phyloP scores from a whole-genome alignment of 2,888 invertebrate species.

The Epiblema foenella region DNA sequence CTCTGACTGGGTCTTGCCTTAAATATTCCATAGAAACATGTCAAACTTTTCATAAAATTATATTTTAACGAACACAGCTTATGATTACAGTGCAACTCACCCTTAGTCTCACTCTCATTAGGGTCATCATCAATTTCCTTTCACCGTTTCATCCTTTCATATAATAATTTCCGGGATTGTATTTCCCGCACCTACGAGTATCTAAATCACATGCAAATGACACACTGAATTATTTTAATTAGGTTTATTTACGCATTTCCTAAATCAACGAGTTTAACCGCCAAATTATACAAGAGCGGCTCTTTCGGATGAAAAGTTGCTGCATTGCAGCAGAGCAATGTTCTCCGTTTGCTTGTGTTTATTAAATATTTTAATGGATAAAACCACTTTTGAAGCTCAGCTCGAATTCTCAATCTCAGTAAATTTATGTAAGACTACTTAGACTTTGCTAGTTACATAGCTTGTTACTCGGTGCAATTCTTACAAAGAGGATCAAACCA shows the following conservation, averaged over 20 bases:
- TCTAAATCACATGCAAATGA: not conserved
- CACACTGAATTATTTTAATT: not conserved
- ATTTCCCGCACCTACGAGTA: not conserved
- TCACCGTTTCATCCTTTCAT: too few species aligned
- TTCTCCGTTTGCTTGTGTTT: slow-evolving; percentile 11
- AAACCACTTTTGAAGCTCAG: slow-evolving; percentile 5
- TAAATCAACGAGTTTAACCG: not conserved
- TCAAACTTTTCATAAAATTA: too few species aligned
- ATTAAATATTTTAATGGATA: slow-evolving; percentile 12
- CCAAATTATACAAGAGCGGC: not conserved
- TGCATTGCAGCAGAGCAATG: slow-evolving; percentile 12
- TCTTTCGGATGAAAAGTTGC: slow-evolving; percentile 5
- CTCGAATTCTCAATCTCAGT: not conserved
- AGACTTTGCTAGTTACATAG: not conserved
- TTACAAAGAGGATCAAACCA: too few species aligned
- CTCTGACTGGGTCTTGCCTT: too few species aligned
- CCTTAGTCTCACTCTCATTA: too few species aligned
- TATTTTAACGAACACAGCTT: too few species aligned
- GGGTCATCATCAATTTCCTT: too few species aligned
- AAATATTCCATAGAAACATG: too few species aligned
- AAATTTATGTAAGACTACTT: not conserved
- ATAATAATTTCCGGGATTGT: too few species aligned
- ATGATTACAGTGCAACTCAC: too few species aligned
- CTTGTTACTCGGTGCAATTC: not conserved
- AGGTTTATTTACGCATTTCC: not conserved